Base-by-base conservation (phyloP, 2,888 invertebrate genomes). In the Notodonta ziczac region DNA sequence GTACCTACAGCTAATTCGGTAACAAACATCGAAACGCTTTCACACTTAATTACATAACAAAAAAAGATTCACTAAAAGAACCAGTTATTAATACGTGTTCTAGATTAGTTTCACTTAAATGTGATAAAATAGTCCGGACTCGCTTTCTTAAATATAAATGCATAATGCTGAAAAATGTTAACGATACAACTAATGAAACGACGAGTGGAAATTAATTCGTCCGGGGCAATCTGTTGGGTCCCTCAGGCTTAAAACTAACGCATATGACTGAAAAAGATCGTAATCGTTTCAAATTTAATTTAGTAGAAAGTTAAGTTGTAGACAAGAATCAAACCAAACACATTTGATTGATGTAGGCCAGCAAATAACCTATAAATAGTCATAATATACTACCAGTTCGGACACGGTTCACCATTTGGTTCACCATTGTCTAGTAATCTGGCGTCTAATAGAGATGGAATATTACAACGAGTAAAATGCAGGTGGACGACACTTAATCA, bases 181-280 rank as follows among this genome's bases (percentile, higher is more conserved):
- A 84, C 79, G 81, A 82, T 35, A 32, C 72, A 60, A 32, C 59
- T 70, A 71, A 71, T 70, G 69, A 71, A 74, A 73, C 66, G 73
- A 69, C 66, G 69, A 69, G 69, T 67, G 66, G 73, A 75, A 75
- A 81, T 78, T 77, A 78, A 80, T 78, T 77, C 73, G 72, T 74
- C 65, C 62, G 65, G 50, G 50, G 63, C 74, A 66, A 76, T 77
- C 54, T 72, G 70, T 76, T 68, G 61, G 76, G 79, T 78, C 69
- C 67, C 56, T 57, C 42, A 13, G 32, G 52, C 46, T n/a, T 46
- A 13, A 46, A n/a, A 13, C 35, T 35, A 35, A 35, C 35, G 35
- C 35, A 35, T 4, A 35, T 7, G 35, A 35, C 4, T 4, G 35
- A 35, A 2, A 4, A 1, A 24, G 1, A 24, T 24, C 24, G 24